Conservation (phyloP, 2,113 vertebrate genomes). For the Urocitellus parryii region DNA sequence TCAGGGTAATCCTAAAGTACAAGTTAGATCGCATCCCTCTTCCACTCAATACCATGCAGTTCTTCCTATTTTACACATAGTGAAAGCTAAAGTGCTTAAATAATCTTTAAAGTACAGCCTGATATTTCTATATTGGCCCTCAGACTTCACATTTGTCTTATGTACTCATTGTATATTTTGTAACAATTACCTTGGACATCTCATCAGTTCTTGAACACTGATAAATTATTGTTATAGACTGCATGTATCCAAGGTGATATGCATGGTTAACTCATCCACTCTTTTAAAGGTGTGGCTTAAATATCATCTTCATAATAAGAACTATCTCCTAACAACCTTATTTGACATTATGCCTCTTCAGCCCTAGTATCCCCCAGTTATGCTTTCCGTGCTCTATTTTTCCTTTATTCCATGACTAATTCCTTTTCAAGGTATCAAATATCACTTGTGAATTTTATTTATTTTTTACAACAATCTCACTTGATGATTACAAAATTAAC, state of each 20-base stretch:
- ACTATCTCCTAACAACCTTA: not conserved
- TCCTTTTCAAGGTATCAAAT: not conserved
- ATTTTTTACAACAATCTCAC: not conserved
- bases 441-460: not conserved
- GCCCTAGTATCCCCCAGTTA: too few species aligned
- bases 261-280: not conserved
- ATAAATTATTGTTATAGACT: not conserved
- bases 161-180: not conserved
- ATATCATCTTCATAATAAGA: not conserved
- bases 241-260: not conserved
- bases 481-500: not conserved
- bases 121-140: not conserved
- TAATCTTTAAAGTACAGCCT: too few species aligned
- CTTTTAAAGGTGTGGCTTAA: not conserved
- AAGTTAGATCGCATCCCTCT: not conserved
- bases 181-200: not conserved
- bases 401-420: not conserved
- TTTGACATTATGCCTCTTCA: not conserved
- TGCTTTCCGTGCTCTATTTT: not conserved
- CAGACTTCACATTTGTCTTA: not conserved
- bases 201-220: not conserved
- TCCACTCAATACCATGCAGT: not conserved
- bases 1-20: not conserved
- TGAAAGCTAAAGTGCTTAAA: not conserved
- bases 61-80: not conserved